Evolutionary conservation across 2,797 vertebrate genomes (phyloP), one percentile per base, ranked within the genome.

Genomic region (Hydrophis major): DNA sequence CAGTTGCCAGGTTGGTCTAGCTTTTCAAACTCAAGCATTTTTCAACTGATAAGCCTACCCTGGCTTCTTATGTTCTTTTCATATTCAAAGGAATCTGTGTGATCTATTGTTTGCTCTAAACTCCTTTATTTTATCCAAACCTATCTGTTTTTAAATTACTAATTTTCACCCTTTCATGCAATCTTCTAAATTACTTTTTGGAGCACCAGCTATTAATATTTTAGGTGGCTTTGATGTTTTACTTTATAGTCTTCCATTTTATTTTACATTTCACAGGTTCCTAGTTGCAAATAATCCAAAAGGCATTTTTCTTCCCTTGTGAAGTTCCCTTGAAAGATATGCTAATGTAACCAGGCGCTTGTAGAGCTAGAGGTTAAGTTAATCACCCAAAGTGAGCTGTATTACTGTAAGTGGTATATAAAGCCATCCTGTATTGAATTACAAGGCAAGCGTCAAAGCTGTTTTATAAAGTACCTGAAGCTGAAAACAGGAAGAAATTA

Each of bases 261-360:
- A 97, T 97, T 98, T 97, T 97, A 97, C 97, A 97, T 98, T 98
- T 98, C 97, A 98, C 98, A 98, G 96, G 96, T 97, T 98, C 89
- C 96, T 97, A 96, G 97, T 96, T 96, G 97, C 97, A 98, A 98
- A 98, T 98, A 98, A 97, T 98, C 97, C 97, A 98, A 97, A 95
- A 95, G 97, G 97, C 97, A 98, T 97, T 98, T 98, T 98, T 97
- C 97, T 98, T 96, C 96, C 96, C 96, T 97, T 97, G 97, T 97
- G 50, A 98, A 96, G 97, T 97, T 97, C 97, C 95, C 97, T 97
- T 98, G 97, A 97, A 98, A 97, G 96, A 96, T 97, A 98, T 97
- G 97, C 94, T 98, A 98, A 98, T 97, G 90, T 93, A 96, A 95
- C 95, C 95, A 96, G 93, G 95, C 96, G 95, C 95, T 97, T 94